These are phyloP conservation scores for Sphyrna mokarran DNA, from an alignment of 2,113 vertebrate genomes.

Conservation along the genomic window DNA sequence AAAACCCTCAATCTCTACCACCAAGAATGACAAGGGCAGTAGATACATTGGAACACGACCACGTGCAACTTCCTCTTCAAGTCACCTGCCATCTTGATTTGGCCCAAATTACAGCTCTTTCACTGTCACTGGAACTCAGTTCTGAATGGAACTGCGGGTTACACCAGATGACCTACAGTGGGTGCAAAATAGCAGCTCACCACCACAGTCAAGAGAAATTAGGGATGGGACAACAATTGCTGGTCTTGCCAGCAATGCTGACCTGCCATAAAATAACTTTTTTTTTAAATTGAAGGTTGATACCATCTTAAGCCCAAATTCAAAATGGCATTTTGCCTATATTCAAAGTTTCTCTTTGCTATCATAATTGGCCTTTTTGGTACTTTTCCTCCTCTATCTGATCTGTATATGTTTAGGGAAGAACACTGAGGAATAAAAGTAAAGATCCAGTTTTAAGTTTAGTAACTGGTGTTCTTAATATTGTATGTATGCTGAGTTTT, in stretches of 20 bases:
- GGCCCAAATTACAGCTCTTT: too few species aligned
- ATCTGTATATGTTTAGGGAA: not conserved
- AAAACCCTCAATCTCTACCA: too few species aligned
- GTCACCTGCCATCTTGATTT: too few species aligned
- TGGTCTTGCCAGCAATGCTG: not conserved
- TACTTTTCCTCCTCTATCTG: not conserved
- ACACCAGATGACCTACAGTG: not conserved
- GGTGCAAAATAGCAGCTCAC: not conserved
- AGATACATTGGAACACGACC: too few species aligned
- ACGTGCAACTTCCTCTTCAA: too few species aligned
- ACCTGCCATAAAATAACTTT: not conserved
- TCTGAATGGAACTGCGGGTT: not conserved
- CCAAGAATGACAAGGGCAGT: too few species aligned
- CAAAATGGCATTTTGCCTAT: not conserved
- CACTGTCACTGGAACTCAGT: too few species aligned
- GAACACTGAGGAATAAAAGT: not conserved
- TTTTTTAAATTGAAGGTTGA: not conserved
- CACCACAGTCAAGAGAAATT: not conserved
- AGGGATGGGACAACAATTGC: not conserved
- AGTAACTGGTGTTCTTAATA: not conserved
- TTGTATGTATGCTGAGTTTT: not conserved
- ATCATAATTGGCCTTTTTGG: not conserved
- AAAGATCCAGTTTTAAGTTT: not conserved
- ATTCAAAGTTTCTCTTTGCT: not conserved
- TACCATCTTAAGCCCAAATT: not conserved